A percentile compares a stretch with the other conserved stretches of the same genome.
Conservation (phyloP, 2,888 invertebrate species). For the Pollenia angustigena region DNA sequence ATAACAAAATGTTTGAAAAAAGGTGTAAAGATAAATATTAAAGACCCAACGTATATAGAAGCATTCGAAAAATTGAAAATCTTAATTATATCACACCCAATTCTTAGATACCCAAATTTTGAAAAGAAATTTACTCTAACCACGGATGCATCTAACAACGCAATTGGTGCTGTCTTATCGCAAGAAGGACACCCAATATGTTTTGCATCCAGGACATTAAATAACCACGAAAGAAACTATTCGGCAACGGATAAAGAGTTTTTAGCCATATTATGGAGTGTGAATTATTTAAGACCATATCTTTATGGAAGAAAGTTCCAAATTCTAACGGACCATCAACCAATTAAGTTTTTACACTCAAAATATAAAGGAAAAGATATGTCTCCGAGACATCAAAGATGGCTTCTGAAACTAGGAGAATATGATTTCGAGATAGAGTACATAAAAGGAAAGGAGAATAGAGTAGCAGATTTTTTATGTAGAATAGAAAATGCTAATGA, state of each 20-base stretch:
- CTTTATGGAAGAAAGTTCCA: constrained; percentile 6
- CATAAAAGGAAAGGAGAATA: too few species aligned
- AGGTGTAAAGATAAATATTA: constrained; percentile 16
- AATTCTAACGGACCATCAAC: background rate
- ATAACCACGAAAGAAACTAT: constrained; percentile 18
- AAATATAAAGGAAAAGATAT: constrained; percentile 17
- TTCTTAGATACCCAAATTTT: constrained; percentile 41
- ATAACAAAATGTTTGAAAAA: constrained; percentile 40
- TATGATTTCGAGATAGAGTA: too few species aligned
- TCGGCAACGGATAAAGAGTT: constrained; percentile 20
- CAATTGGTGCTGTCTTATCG: constrained; percentile 23
- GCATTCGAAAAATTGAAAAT: constrained; percentile 27
- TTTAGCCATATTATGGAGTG: constrained; percentile 10
- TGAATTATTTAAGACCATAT: constrained; percentile 10
- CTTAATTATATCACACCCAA: constrained; percentile 7
- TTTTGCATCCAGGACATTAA: constrained; percentile 16
- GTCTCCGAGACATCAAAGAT: background rate
- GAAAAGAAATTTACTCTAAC: constrained; percentile 39
- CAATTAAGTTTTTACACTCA: constrained; percentile 3
- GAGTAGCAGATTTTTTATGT: too few species aligned
- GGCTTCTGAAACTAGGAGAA: too few species aligned
- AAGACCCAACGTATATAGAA: constrained; percentile 32
- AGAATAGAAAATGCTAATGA: too few species aligned
- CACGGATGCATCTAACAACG: constrained; percentile 42
- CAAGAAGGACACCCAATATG: constrained; percentile 23